These are phyloP conservation scores for Schlechtendalia chinensis DNA, from an alignment of 1,140 invertebrate genomes.

Conservation along the genomic window DNA sequence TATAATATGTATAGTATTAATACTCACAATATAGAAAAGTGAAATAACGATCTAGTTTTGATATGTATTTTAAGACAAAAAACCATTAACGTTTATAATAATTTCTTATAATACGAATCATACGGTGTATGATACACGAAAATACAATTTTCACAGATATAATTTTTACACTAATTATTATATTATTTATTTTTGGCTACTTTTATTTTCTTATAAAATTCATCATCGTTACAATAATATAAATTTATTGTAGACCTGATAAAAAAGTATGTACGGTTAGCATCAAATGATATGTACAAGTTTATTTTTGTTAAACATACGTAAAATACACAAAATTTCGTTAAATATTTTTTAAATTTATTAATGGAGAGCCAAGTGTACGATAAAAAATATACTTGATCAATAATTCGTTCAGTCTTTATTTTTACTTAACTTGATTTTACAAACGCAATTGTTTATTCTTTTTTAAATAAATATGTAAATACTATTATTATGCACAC, in stretches of 20 bases:
- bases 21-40: too few relatives aligned
- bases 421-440: conserved; percentile 8
- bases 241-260: not conserved
- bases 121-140: not conserved
- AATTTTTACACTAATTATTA: not conserved
- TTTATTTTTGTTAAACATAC: not conserved
- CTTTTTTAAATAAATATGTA: not conserved
- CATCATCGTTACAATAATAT: not conserved
- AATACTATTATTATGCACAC: not conserved
- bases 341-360: not conserved
- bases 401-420: conserved; percentile 42
- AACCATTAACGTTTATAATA: not conserved
- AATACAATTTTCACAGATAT: not conserved
- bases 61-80: too few relatives aligned
- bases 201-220: not conserved
- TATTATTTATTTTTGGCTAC: not conserved
- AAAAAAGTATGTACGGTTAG: conserved; percentile 15
- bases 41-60: too few relatives aligned
- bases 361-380: conserved; percentile 25
- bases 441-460: not conserved
- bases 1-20: too few relatives aligned
- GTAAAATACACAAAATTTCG: not conserved
- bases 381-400: conserved; percentile 10
- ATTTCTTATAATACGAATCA: not conserved
- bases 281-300: conserved; percentile 47